Base-by-base conservation (phyloP, 2,113 vertebrate species). In the Atherinomorus stipes region DNA sequence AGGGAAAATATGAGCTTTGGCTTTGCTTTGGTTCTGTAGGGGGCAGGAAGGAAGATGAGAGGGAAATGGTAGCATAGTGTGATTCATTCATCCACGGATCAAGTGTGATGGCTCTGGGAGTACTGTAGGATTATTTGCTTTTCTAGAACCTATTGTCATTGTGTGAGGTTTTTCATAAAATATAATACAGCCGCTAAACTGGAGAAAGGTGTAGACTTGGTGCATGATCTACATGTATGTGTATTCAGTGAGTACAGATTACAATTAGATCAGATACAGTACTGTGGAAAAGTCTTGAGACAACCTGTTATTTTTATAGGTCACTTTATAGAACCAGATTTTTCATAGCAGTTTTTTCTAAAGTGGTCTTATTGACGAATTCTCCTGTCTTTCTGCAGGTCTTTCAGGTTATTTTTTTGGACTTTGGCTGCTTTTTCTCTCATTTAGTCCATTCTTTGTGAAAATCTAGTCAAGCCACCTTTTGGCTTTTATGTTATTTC, bases 21-120 rank as follows among this genome's bases (percentile, higher is more conserved):
- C 84, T 86, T 81, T 56, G 76, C 83, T 88, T 50, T 12, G 61
- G 64, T 78, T 81, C 78, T 83, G 80, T 65, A 69, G 66, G 74
- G 31, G 85, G 78, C 66, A 83, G 81, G 84, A 81, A 84, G 64
- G 80, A 71, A 87, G 80, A 87, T 80, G 85, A 84, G 82, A 83
- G 76, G 74, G 52, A 88, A 88, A 88, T 81, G 72, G 82, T 85
- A 67, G 80, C 82, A 62, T 64, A 72, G 84, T 80, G 74, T 79
- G 83, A 89, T 88, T 88, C 83, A 85, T 90, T 92, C 88, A 86
- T 57, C 75, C 75, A 72, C 44, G 74, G 81, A 89, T 87, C 80
- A 85, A 89, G 86, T 78, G 76, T 86, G 91, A 90, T 85, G 75
- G 87, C 84, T 85, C 65, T 51, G 58, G 79, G 75, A 88, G 81